Base-by-base conservation (phyloP, 1,140 invertebrate genomes). In the Neelides sp. region DNA sequence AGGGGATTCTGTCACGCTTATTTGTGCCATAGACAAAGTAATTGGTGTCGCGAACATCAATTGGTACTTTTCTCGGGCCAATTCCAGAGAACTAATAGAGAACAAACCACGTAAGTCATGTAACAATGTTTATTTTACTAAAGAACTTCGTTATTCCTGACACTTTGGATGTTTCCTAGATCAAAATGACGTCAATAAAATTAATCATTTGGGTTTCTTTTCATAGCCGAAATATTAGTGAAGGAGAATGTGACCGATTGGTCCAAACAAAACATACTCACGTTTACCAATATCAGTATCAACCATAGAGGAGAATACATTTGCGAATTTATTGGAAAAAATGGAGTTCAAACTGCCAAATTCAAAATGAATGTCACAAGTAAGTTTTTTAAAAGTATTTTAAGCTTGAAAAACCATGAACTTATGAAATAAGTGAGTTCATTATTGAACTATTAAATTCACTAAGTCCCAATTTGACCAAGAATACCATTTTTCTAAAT, bases 1-100 rank as follows among this genome's bases (percentile, higher is more conserved):
- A 19, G 45, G 27, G 0, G 56, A 58, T 32, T 13, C 35, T 35
- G 45, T 52, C 3, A 22, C 22, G 4, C 26, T 55, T n/a, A 43
- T 28, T 30, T 58, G 56, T 28, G 44, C 48, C n/a, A 26, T 45
- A 0, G 39, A 43, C 1, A 52, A 52, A 37, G 8, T 48, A 1
- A 40, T 37, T 10, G 39, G 26, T 26, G 40, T 39, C n/a, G 36
- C 43, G 22, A 23, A 42, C 13, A 30, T 28, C 2, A 20, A 2
- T 13, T 51, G 34, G 48, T 27, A 49, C 12, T 51, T 26, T 20
- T 23, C 15, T 17, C 17, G 4, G 15, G 17, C 10, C 12, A 15
- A 4, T 5, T 13, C 10, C 4, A 19, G 28, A 22, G 20, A 41
- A 53, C 10, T 4, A n/a, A 45, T 20, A 23, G 1, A 35, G 19